A percentile compares a stretch with the other conserved stretches of the same genome.
Evolutionary conservation across 2,113 vertebrate genomes (phyloP).

Genomic region (Pterocles burchelli): DNA sequence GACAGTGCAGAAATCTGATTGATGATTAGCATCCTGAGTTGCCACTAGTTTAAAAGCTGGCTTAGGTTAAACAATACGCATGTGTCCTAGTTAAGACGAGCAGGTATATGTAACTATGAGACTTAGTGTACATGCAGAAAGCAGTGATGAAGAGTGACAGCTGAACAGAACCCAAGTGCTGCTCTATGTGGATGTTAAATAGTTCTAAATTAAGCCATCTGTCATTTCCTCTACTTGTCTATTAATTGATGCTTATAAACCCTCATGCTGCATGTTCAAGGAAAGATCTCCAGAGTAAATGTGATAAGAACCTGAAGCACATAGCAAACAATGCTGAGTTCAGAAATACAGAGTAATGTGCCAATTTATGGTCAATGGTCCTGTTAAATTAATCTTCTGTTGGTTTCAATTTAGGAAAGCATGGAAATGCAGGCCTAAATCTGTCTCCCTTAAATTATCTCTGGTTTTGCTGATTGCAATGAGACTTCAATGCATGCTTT

Average conservation of each 20-base stretch:
- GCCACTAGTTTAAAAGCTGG: not conserved
- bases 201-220: constrained; percentile 10
- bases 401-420: not conserved
- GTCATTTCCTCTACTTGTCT: not conserved
- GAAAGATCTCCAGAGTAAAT: not conserved
- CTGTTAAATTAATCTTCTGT: not conserved
- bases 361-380: not conserved
- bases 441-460: not conserved
- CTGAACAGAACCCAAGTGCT: not conserved
- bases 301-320: not conserved
- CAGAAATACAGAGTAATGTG: not conserved
- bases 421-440: not conserved
- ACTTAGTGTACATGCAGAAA: not conserved
- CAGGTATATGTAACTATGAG: not conserved
- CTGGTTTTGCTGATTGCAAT: not conserved
- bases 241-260: constrained; percentile 1
- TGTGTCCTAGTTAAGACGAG: not conserved
- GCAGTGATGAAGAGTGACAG: not conserved
- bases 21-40: not conserved
- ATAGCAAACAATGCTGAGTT: not conserved
- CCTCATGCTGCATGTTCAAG: not conserved
- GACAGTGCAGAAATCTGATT: not conserved
- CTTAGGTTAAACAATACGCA: not conserved
- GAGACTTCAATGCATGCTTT: not conserved
- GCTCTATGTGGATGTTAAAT: not conserved